A percentile compares a stretch with the other conserved stretches of the same genome.
Evolutionary conservation across 2,888 invertebrate species (phyloP).

Genomic region (Phytoseiulus persimilis): DNA sequence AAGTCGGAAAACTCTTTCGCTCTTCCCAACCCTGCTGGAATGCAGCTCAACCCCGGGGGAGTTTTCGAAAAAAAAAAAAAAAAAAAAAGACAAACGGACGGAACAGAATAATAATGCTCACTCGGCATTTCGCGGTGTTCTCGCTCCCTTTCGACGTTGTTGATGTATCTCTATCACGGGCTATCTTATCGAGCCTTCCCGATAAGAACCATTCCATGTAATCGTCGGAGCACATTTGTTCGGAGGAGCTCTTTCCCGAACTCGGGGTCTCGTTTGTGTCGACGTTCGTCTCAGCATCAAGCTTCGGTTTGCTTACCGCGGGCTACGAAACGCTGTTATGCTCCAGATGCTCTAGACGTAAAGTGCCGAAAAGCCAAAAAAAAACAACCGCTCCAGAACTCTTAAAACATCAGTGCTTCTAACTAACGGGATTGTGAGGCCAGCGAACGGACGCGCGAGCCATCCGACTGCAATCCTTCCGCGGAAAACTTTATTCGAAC

Average conservation of each 20-base stretch:
- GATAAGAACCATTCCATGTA: not conserved
- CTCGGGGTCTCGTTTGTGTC: not conserved
- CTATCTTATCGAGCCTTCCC: not conserved
- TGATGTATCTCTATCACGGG: not conserved
- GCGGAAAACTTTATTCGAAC: not conserved
- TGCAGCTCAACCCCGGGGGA: too few species aligned
- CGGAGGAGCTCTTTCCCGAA: not conserved
- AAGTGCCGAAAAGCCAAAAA: not conserved
- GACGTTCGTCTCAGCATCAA: not conserved
- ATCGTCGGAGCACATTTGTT: not conserved
- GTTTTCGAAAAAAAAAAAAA: too few species aligned
- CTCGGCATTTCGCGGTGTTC: too few species aligned
- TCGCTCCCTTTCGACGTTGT: not conserved
- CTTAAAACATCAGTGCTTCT: not conserved
- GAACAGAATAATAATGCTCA: too few species aligned
- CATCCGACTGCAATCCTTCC: not conserved
- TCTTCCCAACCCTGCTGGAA: too few species aligned
- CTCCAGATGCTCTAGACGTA: not conserved
- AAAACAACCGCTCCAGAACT: not conserved
- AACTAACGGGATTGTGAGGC: not conserved
- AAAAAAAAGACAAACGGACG: too few species aligned
- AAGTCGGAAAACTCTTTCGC: too few species aligned
- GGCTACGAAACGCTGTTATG: not conserved
- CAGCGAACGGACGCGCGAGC: not conserved
- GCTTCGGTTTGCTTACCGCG: not conserved